phyloP scores from a whole-genome alignment of 2,113 vertebrate genomes.

The Sceloporus undulatus region DNA sequence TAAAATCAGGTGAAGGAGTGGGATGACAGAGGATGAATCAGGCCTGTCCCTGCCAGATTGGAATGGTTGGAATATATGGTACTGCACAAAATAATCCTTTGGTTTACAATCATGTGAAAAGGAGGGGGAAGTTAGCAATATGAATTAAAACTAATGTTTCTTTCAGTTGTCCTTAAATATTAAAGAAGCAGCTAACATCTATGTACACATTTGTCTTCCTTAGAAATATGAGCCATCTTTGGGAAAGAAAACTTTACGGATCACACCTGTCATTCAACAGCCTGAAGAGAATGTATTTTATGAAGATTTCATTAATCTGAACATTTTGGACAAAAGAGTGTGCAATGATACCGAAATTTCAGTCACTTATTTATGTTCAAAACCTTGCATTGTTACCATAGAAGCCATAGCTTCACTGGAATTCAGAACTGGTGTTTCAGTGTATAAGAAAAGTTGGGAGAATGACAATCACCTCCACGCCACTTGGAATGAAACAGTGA shows the following conservation, averaged over 20 bases:
- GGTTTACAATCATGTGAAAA: neutral
- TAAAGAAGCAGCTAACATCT: conserved; percentile 6
- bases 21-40: too few species aligned
- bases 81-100: neutral
- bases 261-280: conserved; percentile 64
- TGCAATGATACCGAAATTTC: conserved; percentile 80
- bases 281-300: conserved; percentile 53
- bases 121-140: neutral
- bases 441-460: conserved; percentile 89
- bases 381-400: conserved; percentile 83
- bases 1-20: neutral
- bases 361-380: conserved; percentile 86
- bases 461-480: conserved; percentile 72
- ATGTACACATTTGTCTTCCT: conserved; percentile 39
- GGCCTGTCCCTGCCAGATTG: too few species aligned
- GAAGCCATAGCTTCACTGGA: conserved; percentile 86
- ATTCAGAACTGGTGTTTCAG: conserved; percentile 79
- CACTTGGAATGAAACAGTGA: conserved; percentile 77
- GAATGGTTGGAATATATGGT: neutral
- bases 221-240: conserved; percentile 69
- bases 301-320: conserved; percentile 84
- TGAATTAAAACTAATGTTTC: neutral
- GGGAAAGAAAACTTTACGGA: conserved; percentile 76
- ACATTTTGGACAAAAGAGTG: conserved; percentile 81
- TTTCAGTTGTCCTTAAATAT: neutral